Evolutionary conservation across 2,113 vertebrate genomes (phyloP), one percentile per base, ranked within the genome.

Genomic region (Strix aluco): DNA sequence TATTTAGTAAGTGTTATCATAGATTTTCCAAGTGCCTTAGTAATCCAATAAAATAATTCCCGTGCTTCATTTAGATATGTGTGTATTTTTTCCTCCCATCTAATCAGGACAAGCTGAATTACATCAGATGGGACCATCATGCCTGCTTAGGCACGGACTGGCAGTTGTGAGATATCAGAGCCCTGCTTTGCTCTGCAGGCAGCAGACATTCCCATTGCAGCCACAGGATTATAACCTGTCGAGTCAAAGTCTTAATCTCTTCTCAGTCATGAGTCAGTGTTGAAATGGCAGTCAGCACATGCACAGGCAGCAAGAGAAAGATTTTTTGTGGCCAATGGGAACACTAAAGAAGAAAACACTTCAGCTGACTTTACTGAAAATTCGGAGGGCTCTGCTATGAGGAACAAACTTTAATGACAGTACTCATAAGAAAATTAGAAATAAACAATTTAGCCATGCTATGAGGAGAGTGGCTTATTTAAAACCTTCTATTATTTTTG

Each of bases 211-310:
- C 84, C 89, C 12, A 2, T 65, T 16, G 0, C 71, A 77, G 51
- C 93, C 79, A 90, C 67, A 63, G 90, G 63, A 93, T 92, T 95
- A 93, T 30, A 92, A 86, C 95, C 86, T 82, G 70, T 88, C 9
- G 5, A 94, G 81, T 72, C 81, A 86, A 94, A 92, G 84, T 91
- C 91, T 89, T 92, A 82, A 83, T 94, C 81, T 90, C 86, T 77
- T 86, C 62, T 91, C 66, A 77, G 71, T 52, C 7, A 32, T 80
- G 89, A 95, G 30, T 89, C 81, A 77, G 58, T 92, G 84, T 85
- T 81, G 87, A 94, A 94, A 88, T 38, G 46, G 91, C 88, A 92
- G 81, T 73, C 81, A 77, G 95, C 86, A 90, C 78, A 86, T 70
- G 84, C 70, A 94, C 55, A 49, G 85, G 62, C 86, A 94, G 81